Evolutionary conservation across 2,888 invertebrate genomes (phyloP), one percentile per base, ranked within the genome.

Genomic region (Rhyacophila evoluta): DNA sequence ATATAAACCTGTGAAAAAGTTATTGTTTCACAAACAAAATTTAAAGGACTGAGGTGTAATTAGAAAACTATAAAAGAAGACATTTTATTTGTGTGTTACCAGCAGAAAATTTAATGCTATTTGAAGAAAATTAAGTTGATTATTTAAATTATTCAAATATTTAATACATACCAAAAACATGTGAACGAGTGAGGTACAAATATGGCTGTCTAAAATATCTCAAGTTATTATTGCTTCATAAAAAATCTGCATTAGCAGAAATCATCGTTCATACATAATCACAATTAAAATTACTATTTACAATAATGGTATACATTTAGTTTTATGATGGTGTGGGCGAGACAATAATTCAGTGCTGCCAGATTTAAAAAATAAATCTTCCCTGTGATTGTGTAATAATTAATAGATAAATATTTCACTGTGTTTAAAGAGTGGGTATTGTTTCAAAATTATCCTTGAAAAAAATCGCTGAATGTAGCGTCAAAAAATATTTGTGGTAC

Each of bases 251-350:
- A 29, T 29, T 29, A 12, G 69, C 69, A 69, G 69, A 69, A 69
- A 69, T 69, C 28, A 28, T 69, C 27, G n/a, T n/a, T n/a, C 69
- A 15, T 69, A 28, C 33, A 29, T 74, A 37, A 67, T 74, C 55
- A 55, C 27, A 74, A 36, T 37, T 36, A 67, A 39, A 36, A 73
- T 78, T 74, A 72, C 69, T 81, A 81, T 81, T 77, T 81, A 81
- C 81, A 81, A 79, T 74, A 55, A 55, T 81, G 81, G 81, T 81
- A 81, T 81, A 81, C 81, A 78, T 74, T 71, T 74, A 78, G 70
- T 38, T 71, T n/a, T 74, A 19, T 71, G 55, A 72, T 37, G 69
- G 15, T 25, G 55, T 8, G 55, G 55, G 10, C 55, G 8, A 5
- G 55, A 55, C 25, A n/a, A 55, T 25, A 55, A 55, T 55, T 55